phyloP scores from a whole-genome alignment of 2,113 vertebrate species.

The Colaptes auratus region DNA sequence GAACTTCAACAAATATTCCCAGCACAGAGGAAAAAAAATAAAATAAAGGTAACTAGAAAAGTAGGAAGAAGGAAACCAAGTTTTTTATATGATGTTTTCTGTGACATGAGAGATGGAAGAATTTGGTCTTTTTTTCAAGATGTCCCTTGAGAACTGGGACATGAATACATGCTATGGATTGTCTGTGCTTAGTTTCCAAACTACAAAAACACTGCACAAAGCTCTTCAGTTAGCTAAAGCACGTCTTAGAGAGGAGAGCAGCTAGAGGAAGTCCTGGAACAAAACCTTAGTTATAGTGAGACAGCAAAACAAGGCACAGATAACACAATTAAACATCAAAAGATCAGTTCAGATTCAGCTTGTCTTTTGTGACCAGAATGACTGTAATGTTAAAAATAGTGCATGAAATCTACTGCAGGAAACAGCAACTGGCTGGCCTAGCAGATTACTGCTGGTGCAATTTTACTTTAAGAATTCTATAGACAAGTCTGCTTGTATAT shows the following conservation, averaged over 20 bases:
- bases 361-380: not conserved
- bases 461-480: not conserved
- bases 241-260: not conserved
- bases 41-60: not conserved
- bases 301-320: not conserved
- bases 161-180: not conserved
- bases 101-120: not conserved
- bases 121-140: not conserved
- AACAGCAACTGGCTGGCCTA: not conserved
- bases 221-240: not conserved
- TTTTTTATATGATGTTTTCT: not conserved
- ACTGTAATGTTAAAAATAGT: not conserved
- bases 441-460: not conserved
- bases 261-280: not conserved
- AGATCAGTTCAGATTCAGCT: not conserved
- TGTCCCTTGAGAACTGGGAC: not conserved
- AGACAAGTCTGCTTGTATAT: not conserved
- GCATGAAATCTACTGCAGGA: not conserved
- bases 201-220: not conserved
- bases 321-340: not conserved
- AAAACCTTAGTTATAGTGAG: not conserved
- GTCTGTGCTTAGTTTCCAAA: not conserved
- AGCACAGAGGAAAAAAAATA: not conserved
- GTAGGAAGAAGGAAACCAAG: fast-evolving
- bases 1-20: not conserved